phyloP scores from a whole-genome alignment of 2,113 vertebrate species.

The Syngnathus typhle region DNA sequence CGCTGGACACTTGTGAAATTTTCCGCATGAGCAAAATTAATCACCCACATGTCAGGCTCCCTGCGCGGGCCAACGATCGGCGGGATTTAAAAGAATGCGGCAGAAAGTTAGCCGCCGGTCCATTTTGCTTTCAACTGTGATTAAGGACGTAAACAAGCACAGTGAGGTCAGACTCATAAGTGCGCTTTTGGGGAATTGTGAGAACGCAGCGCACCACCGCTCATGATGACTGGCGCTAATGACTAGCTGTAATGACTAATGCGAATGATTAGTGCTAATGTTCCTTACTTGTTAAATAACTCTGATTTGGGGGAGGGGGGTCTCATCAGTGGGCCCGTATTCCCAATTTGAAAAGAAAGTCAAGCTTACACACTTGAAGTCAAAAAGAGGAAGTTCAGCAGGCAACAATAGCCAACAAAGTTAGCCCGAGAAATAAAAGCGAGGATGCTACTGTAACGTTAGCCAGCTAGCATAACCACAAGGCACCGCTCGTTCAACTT shows the following conservation, averaged over 20 bases:
- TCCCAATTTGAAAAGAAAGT: background rate
- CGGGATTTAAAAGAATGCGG: constrained; percentile 7
- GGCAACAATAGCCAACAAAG: background rate
- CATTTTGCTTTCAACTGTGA: constrained; percentile 21
- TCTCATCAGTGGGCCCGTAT: no score
- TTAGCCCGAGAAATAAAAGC: no score
- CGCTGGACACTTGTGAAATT: constrained; percentile 31
- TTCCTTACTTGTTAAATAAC: constrained; percentile 6
- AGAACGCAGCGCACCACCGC: background rate
- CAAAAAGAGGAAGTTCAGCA: background rate
- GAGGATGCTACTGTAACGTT: background rate
- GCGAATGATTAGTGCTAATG: constrained; percentile 1
- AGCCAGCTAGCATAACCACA: no score
- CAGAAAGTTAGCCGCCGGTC: constrained; percentile 9
- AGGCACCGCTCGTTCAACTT: no score
- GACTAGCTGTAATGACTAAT: constrained; percentile 8
- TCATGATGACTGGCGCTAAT: constrained; percentile 1
- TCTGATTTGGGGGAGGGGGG: background rate
- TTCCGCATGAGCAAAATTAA: constrained; percentile 45
- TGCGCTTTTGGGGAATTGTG: constrained; percentile 2
- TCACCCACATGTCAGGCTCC: background rate
- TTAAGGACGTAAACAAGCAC: constrained; percentile 12
- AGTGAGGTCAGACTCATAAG: background rate
- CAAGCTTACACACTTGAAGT: background rate
- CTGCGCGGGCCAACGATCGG: constrained; percentile 16